Conservation (phyloP, 2,113 vertebrate species). For the Engystomops pustulosus region DNA sequence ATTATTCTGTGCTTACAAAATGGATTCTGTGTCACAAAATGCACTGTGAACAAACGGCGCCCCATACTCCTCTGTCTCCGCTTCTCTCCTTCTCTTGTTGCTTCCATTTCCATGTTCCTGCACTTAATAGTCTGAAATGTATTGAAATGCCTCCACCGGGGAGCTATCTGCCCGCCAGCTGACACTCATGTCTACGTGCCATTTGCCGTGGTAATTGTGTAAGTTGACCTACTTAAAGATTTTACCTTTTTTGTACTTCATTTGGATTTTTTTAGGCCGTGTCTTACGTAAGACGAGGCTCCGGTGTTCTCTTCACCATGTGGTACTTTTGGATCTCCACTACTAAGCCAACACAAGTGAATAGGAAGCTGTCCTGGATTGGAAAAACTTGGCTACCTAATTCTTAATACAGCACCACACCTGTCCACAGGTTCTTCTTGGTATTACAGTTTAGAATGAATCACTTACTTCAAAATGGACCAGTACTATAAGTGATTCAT, state of each 20-base stretch:
- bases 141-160: background rate
- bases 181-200: background rate
- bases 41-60: no score
- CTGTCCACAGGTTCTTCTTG: background rate
- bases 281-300: no score
- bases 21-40: no score
- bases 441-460: no score
- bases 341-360: no score
- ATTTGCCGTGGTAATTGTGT: background rate
- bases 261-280: no score
- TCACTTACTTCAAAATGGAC: no score
- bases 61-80: slow-evolving; percentile 61
- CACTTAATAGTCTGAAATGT: slow-evolving; percentile 35
- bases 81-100: background rate
- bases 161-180: background rate
- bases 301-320: no score
- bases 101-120: slow-evolving; percentile 31
- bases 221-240: slow-evolving; percentile 25
- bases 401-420: background rate
- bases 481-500: no score
- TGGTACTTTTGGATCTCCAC: no score
- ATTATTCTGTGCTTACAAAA: no score
- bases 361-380: no score
- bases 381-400: background rate
- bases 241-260: background rate